Evolutionary conservation across 2,113 vertebrate species (phyloP).

Genomic region (Ursus arctos): DNA sequence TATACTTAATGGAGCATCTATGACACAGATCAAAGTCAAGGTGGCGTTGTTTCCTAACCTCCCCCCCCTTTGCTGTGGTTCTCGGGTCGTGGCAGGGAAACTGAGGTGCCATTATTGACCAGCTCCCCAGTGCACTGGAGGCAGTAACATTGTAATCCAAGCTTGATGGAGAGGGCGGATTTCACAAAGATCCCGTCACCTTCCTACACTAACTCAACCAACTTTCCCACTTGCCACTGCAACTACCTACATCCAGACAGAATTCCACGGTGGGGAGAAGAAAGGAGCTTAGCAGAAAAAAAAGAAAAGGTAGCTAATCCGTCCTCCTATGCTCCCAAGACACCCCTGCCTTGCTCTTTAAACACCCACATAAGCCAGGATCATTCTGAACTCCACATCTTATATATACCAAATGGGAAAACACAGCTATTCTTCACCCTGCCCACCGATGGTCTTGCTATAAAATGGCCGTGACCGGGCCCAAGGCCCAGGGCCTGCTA

Average conservation of each 20-base stretch:
- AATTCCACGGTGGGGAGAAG: neutral
- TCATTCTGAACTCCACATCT: neutral
- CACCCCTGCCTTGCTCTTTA: neutral
- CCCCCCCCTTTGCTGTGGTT: neutral
- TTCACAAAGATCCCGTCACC: conserved; percentile 9
- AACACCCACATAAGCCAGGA: neutral
- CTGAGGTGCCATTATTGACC: neutral
- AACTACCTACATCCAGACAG: neutral
- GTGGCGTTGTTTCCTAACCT: neutral
- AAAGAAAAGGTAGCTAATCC: neutral
- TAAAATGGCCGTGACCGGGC: neutral
- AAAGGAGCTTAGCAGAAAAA: neutral
- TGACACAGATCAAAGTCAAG: neutral
- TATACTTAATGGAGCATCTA: conserved; percentile 15
- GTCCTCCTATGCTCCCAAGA: neutral
- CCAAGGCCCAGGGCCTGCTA: neutral
- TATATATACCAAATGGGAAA: neutral
- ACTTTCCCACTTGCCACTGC: neutral
- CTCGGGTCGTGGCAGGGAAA: neutral
- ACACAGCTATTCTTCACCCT: neutral
- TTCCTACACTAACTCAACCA: neutral
- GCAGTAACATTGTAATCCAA: neutral
- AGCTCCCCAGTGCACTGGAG: neutral
- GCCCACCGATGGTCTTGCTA: neutral
- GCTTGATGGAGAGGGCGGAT: neutral